These are phyloP conservation scores for Drosophila pseudotalamancana DNA, from an alignment of 2,888 invertebrate genomes.

Conservation along the genomic window DNA sequence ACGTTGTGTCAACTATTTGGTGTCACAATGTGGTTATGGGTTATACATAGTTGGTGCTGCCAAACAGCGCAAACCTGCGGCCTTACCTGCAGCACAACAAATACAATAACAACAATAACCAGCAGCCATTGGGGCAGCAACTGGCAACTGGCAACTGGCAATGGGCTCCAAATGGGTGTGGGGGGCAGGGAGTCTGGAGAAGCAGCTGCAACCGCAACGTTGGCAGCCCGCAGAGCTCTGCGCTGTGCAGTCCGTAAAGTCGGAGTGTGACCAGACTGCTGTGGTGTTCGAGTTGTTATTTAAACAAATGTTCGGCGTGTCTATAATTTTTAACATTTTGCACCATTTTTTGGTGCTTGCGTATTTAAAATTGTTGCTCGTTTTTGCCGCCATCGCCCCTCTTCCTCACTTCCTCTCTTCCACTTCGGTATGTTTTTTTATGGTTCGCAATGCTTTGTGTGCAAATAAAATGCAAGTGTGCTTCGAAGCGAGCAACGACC, in stretches of 20 bases:
- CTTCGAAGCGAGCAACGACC: constrained; percentile 55
- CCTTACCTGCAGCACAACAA: constrained; percentile 35
- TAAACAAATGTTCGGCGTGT: constrained; percentile 68
- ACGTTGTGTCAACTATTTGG: constrained; percentile 16
- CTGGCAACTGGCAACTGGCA: constrained; percentile 4
- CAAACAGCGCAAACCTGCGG: constrained; percentile 15
- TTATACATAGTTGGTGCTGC: constrained; percentile 7
- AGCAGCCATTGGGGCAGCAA: constrained; percentile 15
- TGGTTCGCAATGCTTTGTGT: constrained; percentile 57
- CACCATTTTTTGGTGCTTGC: constrained; percentile 42
- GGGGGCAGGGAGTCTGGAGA: background rate
- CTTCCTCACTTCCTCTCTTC: background rate
- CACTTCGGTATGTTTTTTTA: constrained; percentile 39
- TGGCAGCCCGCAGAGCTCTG: constrained; percentile 30
- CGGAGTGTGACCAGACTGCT: constrained; percentile 50
- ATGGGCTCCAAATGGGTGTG: background rate
- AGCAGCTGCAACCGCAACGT: constrained; percentile 51
- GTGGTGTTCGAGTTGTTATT: constrained; percentile 62
- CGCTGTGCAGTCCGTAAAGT: constrained; percentile 38
- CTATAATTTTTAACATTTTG: constrained; percentile 68
- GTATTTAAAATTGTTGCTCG: constrained; percentile 54
- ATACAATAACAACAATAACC: constrained; percentile 21
- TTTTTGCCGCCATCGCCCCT: constrained; percentile 11
- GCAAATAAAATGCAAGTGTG: constrained; percentile 71
- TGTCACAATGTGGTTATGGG: constrained; percentile 36